A percentile compares a stretch with the other conserved stretches of the same genome.
These are phyloP conservation scores for Delphinapterus leucas DNA, from an alignment of 2,113 vertebrate genomes.

Conservation along the genomic window DNA sequence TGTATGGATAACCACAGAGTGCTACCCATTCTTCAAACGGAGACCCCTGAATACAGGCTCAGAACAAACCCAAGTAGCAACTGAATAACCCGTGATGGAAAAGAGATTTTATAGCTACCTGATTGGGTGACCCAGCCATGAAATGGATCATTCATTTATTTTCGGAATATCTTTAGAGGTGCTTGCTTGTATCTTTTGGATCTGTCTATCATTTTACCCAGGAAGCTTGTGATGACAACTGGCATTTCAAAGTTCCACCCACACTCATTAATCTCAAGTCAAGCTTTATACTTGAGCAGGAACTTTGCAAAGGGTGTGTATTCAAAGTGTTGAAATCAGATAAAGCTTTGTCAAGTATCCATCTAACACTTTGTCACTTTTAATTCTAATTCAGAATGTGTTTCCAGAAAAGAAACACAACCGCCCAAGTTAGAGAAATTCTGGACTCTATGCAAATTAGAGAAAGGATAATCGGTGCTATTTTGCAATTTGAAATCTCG, in stretches of 20 bases:
- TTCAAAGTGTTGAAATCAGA: background rate
- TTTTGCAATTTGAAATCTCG: background rate
- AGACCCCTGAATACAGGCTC: background rate
- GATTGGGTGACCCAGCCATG: background rate
- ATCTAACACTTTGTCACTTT: background rate
- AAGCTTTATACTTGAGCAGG: background rate
- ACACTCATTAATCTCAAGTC: background rate
- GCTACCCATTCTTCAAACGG: background rate
- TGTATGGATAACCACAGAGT: background rate
- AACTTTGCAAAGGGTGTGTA: background rate
- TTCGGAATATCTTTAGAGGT: background rate
- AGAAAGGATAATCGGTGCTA: background rate
- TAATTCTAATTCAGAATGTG: background rate
- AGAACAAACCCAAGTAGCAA: background rate
- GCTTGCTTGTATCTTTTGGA: background rate
- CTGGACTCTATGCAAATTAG: background rate
- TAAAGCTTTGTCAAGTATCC: background rate
- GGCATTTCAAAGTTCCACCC: background rate
- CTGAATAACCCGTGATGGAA: background rate
- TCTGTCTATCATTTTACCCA: background rate
- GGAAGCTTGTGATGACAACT: background rate
- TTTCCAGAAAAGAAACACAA: background rate
- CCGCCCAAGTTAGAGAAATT: background rate
- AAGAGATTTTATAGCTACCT: background rate
- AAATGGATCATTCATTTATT: background rate